Base-by-base conservation (phyloP, 2,888 invertebrate genomes). In the Unio delphinus region DNA sequence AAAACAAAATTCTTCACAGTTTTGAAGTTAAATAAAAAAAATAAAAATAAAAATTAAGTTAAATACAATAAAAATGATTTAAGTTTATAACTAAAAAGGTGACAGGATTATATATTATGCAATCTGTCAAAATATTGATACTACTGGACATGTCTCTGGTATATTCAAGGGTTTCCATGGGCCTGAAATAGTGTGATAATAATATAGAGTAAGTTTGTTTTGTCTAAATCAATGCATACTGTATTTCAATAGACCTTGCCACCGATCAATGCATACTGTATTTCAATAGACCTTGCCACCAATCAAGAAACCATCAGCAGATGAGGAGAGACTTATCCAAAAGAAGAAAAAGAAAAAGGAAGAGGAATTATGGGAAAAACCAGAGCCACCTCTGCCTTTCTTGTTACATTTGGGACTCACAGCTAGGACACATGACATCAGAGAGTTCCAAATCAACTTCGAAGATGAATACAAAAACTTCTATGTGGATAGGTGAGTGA, bases 371-470 rank as follows among this genome's bases (percentile, higher is more conserved):
- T 88, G 88, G 87, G 81, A 80, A 62, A 84, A 84, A 68, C 89
- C 90, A 4, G 72, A 72, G 20, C 80, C 87, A 30, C 88, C 89
- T 1, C 69, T 76, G n/a, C 87, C 89, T 17, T 89, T 88, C 83
- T 74, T 90, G 57, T 78, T 90, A 7, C 90, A 90, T 75, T 84
- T 90, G 28, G 89, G 88, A 6, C 82, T 90, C 56, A 89, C 89
- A 7, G 88, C 88, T 1, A 75, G 90, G 61, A 89, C 89, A 4
- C 89, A 89, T 68, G 85, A 87, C 72, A 82, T 88, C 56, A 66
- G 76, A 45, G 86, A 87, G 23, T 89, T 87, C 83, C 88, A 89
- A 80, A 72, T 73, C 6, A 86, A 88, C 78, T 89, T 89, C 80
- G 84, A 87, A 1, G 85, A 86, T 15, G 84, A 87, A n/a, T 87